Evolutionary conservation across 2,797 vertebrate species (phyloP), one percentile per base, ranked within the genome.

Genomic region (Galagoides demidoff): DNA sequence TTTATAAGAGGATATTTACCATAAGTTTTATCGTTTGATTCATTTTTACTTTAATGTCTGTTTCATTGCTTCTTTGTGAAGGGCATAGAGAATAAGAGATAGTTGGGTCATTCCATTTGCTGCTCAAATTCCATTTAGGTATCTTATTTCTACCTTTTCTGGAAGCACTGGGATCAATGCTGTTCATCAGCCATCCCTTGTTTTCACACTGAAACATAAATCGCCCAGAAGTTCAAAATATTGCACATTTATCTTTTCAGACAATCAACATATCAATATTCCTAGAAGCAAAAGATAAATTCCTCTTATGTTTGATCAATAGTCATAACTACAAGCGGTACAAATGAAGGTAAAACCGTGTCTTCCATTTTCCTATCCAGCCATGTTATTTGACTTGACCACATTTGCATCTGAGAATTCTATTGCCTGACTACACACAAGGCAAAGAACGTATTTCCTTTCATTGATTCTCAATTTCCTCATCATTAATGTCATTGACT

Each of bases 401-500:
- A 88, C 93, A 94, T 61, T 84, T 85, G 78, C 29, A 1, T 84
- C 76, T 78, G 45, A 89, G 39, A 95, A 85, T 94, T 96, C 91
- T 90, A 86, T 63, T 34, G 74, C 74, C 29, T 89, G 84, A 76
- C 89, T 95, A 68, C n/a, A 89, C 59, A 81, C 55, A 95, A 66
- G 39, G 73, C 57, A 95, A 83, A 84, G 70, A 88, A 95, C 3
- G 5, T 83, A 82, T 90, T 97, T 97, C 85, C 90, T 97, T 82
- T 71, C 43, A 96, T 93, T 84, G 95, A 96, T 94, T 97, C 85
- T 93, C 91, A 88, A 82, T 97, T 96, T 96, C 64, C 43, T 76
- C 61, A 78, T 94, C 92, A 96, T 96, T 96, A 95, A 95, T 96
- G 95, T 95, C 78, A 96, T 86, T 94, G 96, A 95, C 43, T 49